These are phyloP conservation scores for Drosophila basisetae DNA, from an alignment of 2,888 invertebrate species.

Conservation along the genomic window DNA sequence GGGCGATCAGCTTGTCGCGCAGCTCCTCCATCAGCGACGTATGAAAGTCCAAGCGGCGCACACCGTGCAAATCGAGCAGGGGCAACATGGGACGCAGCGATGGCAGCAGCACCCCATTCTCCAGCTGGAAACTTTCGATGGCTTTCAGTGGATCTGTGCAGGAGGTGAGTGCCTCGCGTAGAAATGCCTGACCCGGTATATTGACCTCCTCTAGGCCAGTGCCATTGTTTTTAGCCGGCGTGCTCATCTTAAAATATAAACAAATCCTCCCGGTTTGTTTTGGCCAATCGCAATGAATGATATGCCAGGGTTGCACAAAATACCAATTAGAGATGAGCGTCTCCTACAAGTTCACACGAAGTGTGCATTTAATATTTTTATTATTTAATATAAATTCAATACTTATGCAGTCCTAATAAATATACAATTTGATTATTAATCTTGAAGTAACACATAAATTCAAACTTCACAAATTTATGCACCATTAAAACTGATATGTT, in stretches of 20 bases:
- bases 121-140: conserved; percentile 97
- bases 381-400: not conserved
- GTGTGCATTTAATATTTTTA: not conserved
- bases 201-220: conserved; percentile 93
- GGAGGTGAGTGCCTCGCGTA: conserved; percentile 96
- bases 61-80: conserved; percentile 96
- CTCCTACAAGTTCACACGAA: not conserved
- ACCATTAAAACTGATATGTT: not conserved
- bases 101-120: conserved; percentile 96
- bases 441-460: not conserved
- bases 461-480: not conserved
- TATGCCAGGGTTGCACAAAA: conserved; percentile 10
- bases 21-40: conserved; percentile 94
- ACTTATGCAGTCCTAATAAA: not conserved
- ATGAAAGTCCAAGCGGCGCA: conserved; percentile 96
- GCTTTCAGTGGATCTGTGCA: conserved; percentile 98
- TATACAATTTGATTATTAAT: not conserved
- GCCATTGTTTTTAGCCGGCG: conserved; percentile 85
- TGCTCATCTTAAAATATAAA: conserved; percentile 71
- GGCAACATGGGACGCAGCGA: conserved; percentile 97
- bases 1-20: conserved; percentile 90
- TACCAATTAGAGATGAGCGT: not conserved
- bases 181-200: conserved; percentile 93
- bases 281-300: not conserved
- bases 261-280: conserved; percentile 12